A percentile compares a stretch with the other conserved stretches of the same genome.
phyloP scores from a whole-genome alignment of 2,113 vertebrate genomes.

The Aptenodytes forsteri region DNA sequence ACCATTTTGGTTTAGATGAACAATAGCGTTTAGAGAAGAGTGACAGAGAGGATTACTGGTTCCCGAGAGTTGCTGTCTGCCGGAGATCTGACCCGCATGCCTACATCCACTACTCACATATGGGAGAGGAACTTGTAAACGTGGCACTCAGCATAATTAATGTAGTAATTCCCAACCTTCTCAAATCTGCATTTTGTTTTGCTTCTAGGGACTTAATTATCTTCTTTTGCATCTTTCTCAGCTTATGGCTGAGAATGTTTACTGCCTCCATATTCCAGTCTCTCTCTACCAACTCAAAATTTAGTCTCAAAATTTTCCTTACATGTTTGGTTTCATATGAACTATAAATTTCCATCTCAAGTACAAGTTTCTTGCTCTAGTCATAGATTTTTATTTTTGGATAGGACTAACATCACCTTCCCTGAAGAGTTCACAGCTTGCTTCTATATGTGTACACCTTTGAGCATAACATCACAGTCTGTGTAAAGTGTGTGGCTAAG shows the following conservation, averaged over 20 bases:
- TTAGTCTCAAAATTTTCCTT: background rate
- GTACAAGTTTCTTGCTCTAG: background rate
- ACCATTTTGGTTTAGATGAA: slow-evolving; percentile 15
- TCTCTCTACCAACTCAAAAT: background rate
- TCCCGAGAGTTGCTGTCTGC: background rate
- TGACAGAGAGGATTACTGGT: background rate
- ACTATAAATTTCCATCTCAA: background rate
- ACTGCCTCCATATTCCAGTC: background rate
- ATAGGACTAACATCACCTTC: background rate
- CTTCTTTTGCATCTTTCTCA: background rate
- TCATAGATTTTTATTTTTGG: background rate
- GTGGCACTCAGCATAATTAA: background rate
- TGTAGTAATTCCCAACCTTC: background rate
- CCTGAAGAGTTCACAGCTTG: background rate
- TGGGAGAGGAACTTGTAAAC: background rate
- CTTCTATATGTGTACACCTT: background rate
- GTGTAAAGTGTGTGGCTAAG: background rate
- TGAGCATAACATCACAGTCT: background rate
- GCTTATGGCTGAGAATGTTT: background rate
- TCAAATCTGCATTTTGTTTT: background rate
- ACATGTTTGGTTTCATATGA: background rate
- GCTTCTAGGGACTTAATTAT: background rate
- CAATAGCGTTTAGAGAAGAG: background rate
- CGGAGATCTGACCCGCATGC: background rate
- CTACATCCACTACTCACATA: background rate